Evolutionary conservation across 2,113 vertebrate species (phyloP), one percentile per base, ranked within the genome.

Genomic region (Falcunculus frontatus): DNA sequence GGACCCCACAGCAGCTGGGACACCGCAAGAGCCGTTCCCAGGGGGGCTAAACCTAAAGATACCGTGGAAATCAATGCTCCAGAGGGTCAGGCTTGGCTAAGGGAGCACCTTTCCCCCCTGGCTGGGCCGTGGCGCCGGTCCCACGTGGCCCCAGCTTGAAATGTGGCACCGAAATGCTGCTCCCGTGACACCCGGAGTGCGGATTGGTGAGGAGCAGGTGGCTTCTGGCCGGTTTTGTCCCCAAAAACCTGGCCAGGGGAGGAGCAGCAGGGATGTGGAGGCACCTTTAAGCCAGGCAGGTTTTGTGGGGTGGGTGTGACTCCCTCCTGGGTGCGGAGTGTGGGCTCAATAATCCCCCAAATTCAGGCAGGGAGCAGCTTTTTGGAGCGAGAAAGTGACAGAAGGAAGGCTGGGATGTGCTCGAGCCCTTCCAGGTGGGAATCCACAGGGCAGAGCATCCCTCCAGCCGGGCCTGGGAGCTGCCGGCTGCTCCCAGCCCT

Each of bases 31-130:
- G 30, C 41, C 17, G 9, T 55, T 80, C 68, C 59, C 69, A 16
- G 22, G 3, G 57, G 25, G 21, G 29, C 4, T 13, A 8, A 64
- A 11, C 8, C 18, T 0, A 3, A 23, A 22, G 9, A 2, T 3
- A 1, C 0, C 15, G n/a, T 16, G 44, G 70, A 23, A 77, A 84
- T 16, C 1, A 0, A 2, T 2, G 22, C 32, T 84, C 33, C 1
- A 1, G 37, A 49, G 79, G 41, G 13, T 56, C 19, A 1, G 1
- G 4, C 6, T 62, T 1, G 82, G 12, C 1, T 7, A 19, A 27
- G 35, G 46, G 12, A 75, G 11, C 7, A 3, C 29, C 30, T 35
- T 21, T 32, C 6, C 11, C n/a, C 39, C 20, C 10, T 21, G 65
- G 73, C 50, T 6, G 73, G 56, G 42, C 29, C 3, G 0, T 4